Percentiles rank a stretch among this genome's conserved stretches.
These are phyloP conservation scores for Drosophila setifemur DNA, from an alignment of 1,140 invertebrate species.

Conservation along the genomic window DNA sequence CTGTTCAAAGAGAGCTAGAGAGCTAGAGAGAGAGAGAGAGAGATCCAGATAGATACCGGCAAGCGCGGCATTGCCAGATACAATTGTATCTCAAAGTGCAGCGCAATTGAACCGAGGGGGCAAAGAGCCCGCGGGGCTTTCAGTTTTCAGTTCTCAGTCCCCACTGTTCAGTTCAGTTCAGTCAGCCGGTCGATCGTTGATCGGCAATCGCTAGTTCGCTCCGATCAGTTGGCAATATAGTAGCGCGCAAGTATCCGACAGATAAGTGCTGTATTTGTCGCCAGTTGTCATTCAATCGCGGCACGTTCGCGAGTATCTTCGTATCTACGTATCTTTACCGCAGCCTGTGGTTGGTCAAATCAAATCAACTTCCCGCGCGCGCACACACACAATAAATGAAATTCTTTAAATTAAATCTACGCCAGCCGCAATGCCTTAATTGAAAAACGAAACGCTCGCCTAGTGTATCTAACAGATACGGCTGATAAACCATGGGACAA, in stretches of 20 bases:
- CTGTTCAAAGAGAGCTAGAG: constrained; percentile 16
- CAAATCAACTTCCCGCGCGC: background rate
- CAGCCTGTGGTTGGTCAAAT: constrained; percentile 35
- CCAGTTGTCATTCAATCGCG: constrained; percentile 58
- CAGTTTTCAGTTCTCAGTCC: constrained; percentile 14
- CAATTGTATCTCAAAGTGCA: constrained; percentile 64
- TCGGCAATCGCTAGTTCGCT: constrained; percentile 45
- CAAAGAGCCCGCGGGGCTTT: constrained; percentile 4
- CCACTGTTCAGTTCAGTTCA: constrained; percentile 18
- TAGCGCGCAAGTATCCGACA: constrained; percentile 30
- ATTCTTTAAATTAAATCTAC: constrained; percentile 71
- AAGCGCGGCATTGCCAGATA: constrained; percentile 31
- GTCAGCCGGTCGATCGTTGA: constrained; percentile 46
- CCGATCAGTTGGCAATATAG: constrained; percentile 18
- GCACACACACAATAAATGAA: constrained; percentile 40
- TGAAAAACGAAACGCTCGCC: constrained; percentile 37
- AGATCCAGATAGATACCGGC: constrained; percentile 35
- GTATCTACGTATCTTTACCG: constrained; percentile 15
- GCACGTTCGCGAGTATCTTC: constrained; percentile 49
- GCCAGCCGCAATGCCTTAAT: constrained; percentile 33
- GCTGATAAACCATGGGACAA: constrained; percentile 34
- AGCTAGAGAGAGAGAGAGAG: background rate
- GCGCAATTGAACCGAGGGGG: constrained; percentile 58
- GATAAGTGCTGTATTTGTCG: constrained; percentile 41
- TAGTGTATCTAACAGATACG: constrained; percentile 11